Evolutionary conservation across 2,113 vertebrate species (phyloP), one percentile per base, ranked within the genome.

Genomic region (Galbula dea): DNA sequence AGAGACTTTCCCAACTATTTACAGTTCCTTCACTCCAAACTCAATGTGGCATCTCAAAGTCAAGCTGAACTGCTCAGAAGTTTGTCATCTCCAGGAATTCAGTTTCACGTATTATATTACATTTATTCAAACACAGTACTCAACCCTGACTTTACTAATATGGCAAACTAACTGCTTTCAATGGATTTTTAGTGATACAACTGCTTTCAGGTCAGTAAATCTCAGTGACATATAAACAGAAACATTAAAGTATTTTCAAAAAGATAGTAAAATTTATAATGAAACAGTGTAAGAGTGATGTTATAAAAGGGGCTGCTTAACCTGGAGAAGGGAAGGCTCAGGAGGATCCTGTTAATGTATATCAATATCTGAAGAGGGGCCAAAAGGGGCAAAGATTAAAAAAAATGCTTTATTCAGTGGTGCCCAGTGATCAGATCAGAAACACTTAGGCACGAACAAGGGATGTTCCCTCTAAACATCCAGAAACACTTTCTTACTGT

Each of bases 361-460:
- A 52, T 36, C 46, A 36, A 52, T 17, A 59, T 12, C 15, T 66
- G 51, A 23, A 52, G 9, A 27, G 8, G 73, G 6, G n/a, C n/a
- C n/a, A n/a, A n/a, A 43, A 43, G 6, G 8, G 9, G 3, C 45
- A 81, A 62, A 71, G 49, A 66, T 2, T 23, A 59, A 3, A 1
- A 32, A 43, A 90, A 43, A 72, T 37, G 30, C 15, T 62, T 74
- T 54, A 67, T 79, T 18, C 51, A n/a, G 57, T 11, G 21, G 13
- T 54, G 30, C 14, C 27, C 55, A 73, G 27, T 36, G 36, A 55
- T 45, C 9, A 12, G 39, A 37, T 4, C 24, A 66, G 62, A n/a
- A 21, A 17, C 48, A 76, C n/a, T n/a, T n/a, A n/a, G n/a, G n/a
- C n/a, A n/a, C n/a, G n/a, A 83, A 62, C 18, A 67, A 0, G 0